Conservation (phyloP, 2,797 vertebrate species). For the Naso thynnoides region DNA sequence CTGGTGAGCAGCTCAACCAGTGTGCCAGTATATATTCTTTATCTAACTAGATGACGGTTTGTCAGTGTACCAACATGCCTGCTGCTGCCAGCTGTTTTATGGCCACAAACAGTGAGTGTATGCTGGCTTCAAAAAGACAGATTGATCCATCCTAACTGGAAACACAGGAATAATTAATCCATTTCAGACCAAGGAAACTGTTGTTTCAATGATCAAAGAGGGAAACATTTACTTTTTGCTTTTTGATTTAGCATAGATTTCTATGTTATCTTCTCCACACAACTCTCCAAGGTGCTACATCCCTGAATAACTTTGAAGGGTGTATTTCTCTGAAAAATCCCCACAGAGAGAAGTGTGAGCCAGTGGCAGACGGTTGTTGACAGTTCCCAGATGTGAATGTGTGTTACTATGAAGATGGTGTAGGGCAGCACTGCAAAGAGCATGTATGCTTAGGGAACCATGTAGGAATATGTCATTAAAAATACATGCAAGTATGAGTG, state of each 20-base stretch:
- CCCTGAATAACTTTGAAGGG: conserved; percentile 23
- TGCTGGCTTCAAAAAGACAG: neutral
- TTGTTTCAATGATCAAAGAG: conserved; percentile 41
- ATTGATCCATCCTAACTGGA: neutral
- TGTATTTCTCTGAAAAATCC: conserved; percentile 39
- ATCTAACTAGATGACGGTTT: conserved; percentile 6
- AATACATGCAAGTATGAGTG: conserved; percentile 1
- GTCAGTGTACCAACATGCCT: neutral
- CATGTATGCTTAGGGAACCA: conserved; percentile 3
- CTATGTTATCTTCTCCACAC: conserved; percentile 17
- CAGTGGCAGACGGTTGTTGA: conserved; percentile 41
- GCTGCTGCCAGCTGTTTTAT: conserved; percentile 28
- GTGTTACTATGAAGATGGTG: conserved; percentile 37
- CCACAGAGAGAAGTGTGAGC: conserved; percentile 40
- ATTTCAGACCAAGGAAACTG: conserved; percentile 23
- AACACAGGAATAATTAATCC: conserved; percentile 16
- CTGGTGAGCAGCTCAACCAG: neutral
- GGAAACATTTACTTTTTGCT: conserved; percentile 9
- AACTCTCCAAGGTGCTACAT: conserved; percentile 19
- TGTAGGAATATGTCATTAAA: conserved; percentile 24
- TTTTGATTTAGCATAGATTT: conserved; percentile 24
- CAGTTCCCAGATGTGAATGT: conserved; percentile 53
- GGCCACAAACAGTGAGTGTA: neutral
- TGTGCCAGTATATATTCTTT: neutral
- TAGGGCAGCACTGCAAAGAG: conserved; percentile 11